These are phyloP conservation scores for Calypte anna DNA, from an alignment of 2,113 vertebrate species.

Conservation along the genomic window DNA sequence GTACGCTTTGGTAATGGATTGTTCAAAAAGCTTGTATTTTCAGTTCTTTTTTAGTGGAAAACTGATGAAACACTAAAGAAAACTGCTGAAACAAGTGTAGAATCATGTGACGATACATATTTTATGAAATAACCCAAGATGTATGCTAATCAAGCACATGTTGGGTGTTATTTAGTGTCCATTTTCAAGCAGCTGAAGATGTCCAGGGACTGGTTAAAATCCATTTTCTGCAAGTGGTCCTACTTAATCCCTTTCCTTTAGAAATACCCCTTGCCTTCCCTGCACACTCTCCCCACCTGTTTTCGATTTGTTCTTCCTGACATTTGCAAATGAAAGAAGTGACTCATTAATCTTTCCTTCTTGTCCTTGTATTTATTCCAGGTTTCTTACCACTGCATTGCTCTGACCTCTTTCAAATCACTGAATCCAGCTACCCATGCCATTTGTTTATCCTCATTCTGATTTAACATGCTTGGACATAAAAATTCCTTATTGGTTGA, in stretches of 20 bases:
- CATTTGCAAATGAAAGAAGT: neutral
- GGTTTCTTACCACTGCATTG: neutral
- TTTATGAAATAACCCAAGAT: neutral
- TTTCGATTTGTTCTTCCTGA: constrained; percentile 59
- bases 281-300: neutral
- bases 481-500: neutral
- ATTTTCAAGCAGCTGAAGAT: constrained; percentile 8
- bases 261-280: constrained; percentile 18
- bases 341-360: constrained; percentile 8
- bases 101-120: neutral
- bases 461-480: neutral
- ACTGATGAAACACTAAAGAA: neutral
- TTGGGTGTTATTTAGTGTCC: neutral
- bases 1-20: neutral
- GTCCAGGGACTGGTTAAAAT: constrained; percentile 7
- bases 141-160: neutral
- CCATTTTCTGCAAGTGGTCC: constrained; percentile 24
- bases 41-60: neutral
- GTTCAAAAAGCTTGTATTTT: neutral
- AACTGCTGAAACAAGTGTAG: neutral
- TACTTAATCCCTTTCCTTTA: constrained; percentile 22
- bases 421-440: neutral
- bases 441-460: neutral
- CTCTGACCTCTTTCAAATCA: neutral
- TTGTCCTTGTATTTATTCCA: constrained; percentile 35